phyloP scores from a whole-genome alignment of 2,888 invertebrate species.

The Monochamus alternatus region DNA sequence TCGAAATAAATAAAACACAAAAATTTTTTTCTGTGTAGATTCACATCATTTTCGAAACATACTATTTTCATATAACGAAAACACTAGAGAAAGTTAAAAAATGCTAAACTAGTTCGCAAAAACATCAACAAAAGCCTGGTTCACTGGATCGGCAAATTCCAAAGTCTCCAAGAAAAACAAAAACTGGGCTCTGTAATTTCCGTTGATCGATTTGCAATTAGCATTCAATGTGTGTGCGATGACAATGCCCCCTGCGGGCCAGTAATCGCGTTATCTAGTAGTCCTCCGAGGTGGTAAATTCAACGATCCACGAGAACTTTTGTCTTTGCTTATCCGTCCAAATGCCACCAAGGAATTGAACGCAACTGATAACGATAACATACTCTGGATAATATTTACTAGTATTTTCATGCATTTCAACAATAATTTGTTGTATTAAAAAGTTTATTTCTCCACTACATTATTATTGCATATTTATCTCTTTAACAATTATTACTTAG shows the following conservation, averaged over 20 bases:
- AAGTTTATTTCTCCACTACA: no score
- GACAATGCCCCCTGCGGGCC: constrained; percentile 54
- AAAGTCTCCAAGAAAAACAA: constrained; percentile 10
- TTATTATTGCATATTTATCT: no score
- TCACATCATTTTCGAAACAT: no score
- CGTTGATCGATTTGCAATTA: constrained; percentile 59
- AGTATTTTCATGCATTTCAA: no score
- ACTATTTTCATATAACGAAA: no score
- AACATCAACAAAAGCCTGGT: not conserved
- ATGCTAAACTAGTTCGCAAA: no score
- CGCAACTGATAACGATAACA: no score
- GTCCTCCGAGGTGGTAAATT: constrained; percentile 25
- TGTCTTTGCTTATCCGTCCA: constrained; percentile 30
- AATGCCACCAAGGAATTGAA: constrained; percentile 2
- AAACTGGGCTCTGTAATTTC: constrained; percentile 36
- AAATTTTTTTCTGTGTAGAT: no score
- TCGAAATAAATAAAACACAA: no score
- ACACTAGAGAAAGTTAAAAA: no score
- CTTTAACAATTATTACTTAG: no score
- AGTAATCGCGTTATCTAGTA: constrained; percentile 28
- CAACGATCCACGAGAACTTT: constrained; percentile 28
- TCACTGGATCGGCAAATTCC: not conserved
- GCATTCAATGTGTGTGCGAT: constrained; percentile 58
- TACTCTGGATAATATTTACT: not conserved
- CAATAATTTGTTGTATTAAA: no score